Base-by-base conservation (phyloP, 2,888 invertebrate species). In the Tetramorium bicarinatum region DNA sequence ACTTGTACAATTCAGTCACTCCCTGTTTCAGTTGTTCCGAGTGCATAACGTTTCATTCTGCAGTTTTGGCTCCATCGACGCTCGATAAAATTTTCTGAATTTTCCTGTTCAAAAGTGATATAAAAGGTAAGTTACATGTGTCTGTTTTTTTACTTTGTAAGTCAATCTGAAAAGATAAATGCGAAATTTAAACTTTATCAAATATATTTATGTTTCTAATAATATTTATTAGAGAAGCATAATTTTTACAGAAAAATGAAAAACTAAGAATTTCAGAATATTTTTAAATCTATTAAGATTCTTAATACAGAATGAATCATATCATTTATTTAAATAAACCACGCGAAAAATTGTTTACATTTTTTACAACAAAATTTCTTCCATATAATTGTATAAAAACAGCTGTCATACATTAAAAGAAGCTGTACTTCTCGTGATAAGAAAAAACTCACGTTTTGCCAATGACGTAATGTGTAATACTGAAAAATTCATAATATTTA, bases 231-330 rank as follows among this genome's bases (percentile, higher is more conserved):
- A 0, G 15, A 15, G 8, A n/a, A 74, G 3, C 29, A 74, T 59
- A 13, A 74, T 41, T 52, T 49, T 34, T 25, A 84, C 82, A 15
- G 75, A 84, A 25, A 84, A 54, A 47, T 84, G 82, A 13, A 75
- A 84, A 47, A 25, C 38, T 0, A 82, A 84, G 0, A 82, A 25
- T 62, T 84, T 84, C 13, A 84, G 13, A 18, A 84, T 44, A 82
- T 29, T 54, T 47, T 54, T 84, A 13, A 69, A 84, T 34, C 56
- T 82, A 21, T 82, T 54, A 47, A 84, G 34, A 49, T 84, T 41
- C 2, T 82, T 44, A 25, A 29, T 49, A 9, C 62, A 66, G 38
- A 82, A 84, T 47, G 66, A 61, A 6, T 75, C 25, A 2, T 84
- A 84, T 56, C 82, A 84, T 11, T 29, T 47, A 34, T 56, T 44